Percentiles rank a stretch among this genome's conserved stretches.
phyloP scores from a whole-genome alignment of 2,113 vertebrate genomes.

The Todiramphus chloris region DNA sequence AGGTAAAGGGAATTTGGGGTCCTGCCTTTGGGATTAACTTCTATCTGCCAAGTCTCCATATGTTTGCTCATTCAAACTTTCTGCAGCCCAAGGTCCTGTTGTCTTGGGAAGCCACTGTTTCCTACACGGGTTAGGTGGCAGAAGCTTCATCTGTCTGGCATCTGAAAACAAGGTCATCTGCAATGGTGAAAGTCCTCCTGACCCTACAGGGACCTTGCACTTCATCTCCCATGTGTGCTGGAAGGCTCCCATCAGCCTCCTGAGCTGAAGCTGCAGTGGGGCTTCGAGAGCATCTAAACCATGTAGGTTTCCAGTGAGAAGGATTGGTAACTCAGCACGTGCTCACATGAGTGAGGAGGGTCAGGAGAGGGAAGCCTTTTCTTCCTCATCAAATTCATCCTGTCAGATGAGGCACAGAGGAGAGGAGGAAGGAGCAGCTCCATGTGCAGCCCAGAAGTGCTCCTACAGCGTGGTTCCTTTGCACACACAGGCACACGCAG shows the following conservation, averaged over 20 bases:
- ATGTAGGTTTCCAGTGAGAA: not conserved
- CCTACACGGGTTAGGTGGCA: not conserved
- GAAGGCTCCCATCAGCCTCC: not conserved
- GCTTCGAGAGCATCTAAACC: not conserved
- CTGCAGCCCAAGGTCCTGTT: not conserved
- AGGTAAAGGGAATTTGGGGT: not conserved
- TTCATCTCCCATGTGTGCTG: not conserved
- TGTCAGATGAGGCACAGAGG: not conserved
- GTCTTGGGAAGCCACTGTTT: not conserved
- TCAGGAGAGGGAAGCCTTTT: not conserved
- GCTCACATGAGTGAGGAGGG: not conserved
- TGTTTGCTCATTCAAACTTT: not conserved
- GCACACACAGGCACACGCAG: not conserved
- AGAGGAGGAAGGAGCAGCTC: not conserved
- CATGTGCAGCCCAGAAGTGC: accelerated
- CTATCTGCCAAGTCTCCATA: not conserved
- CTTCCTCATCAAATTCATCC: not conserved
- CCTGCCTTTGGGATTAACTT: not conserved
- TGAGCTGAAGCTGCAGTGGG: not conserved
- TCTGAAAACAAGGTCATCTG: not conserved
- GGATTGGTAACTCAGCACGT: not conserved
- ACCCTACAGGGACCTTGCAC: too few relatives aligned
- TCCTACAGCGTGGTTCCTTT: not conserved
- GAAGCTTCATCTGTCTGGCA: not conserved
- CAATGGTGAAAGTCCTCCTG: not conserved